phyloP scores from a whole-genome alignment of 2,797 vertebrate genomes.

The Macropus fuliginosus region DNA sequence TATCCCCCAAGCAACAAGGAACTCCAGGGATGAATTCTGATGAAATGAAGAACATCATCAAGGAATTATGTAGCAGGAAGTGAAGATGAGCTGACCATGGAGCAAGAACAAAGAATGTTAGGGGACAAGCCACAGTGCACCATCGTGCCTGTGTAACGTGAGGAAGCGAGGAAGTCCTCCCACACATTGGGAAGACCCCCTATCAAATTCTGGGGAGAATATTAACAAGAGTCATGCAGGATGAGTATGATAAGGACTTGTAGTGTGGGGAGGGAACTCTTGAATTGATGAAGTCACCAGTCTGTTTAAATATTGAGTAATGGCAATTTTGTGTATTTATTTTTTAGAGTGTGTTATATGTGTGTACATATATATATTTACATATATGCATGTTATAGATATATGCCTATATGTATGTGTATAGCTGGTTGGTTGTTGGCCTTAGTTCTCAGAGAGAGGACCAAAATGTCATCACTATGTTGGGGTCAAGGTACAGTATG shows the following conservation, averaged over 20 bases:
- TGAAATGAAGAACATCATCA: too few relatives aligned
- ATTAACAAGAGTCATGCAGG: background rate
- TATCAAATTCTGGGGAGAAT: background rate
- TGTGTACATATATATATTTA: too few relatives aligned
- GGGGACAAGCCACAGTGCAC: background rate
- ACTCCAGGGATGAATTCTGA: background rate
- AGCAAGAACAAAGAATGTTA: background rate
- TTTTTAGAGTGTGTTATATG: too few relatives aligned
- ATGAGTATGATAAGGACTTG: background rate
- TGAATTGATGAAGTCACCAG: background rate
- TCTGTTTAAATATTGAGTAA: background rate
- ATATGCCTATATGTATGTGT: background rate
- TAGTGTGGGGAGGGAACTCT: background rate
- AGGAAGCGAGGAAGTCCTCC: background rate
- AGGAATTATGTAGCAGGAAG: background rate
- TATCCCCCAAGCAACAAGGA: background rate
- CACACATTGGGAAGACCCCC: background rate
- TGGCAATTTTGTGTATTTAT: background rate
- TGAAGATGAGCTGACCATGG: background rate
- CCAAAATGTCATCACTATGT: background rate
- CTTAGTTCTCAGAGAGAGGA: background rate
- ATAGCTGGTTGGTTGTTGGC: background rate
- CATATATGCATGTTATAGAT: background rate
- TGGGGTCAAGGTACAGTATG: background rate
- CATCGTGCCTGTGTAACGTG: background rate